Evolutionary conservation across 2,888 invertebrate genomes (phyloP), one percentile per base, ranked within the genome.

Genomic region (Drosophila yooni): DNA sequence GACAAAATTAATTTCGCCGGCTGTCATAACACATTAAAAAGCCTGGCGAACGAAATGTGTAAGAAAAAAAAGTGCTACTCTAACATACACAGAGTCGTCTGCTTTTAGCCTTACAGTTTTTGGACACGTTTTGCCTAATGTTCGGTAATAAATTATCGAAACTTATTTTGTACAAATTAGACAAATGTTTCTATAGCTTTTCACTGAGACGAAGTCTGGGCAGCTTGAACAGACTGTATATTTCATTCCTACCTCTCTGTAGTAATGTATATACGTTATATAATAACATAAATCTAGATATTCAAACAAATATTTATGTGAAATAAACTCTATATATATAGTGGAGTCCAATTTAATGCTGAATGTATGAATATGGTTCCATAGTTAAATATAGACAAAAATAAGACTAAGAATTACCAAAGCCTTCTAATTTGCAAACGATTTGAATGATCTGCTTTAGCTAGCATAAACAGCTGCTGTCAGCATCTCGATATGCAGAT

Each of bases 21-120:
- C 78, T 78, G 74, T 60, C 74, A 73, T 64, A 64, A 64, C 57
- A 77, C 78, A 74, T 77, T 77, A 71, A 77, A 63, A 70, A 70
- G 60, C 56, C 34, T 51, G 57, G 61, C 61, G 31, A 69, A 69
- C 52, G 33, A 69, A 38, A 53, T 10, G 62, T 60, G 46, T 25
- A 58, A 50, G 46, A 15, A 60, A 65, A 50, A 53, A 67, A 31
- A 56, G n/a, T 48, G 18, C 31, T 56, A 38, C 70, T 36, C 27
- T 18, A 56, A 56, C 21, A 21, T 1, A 21, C 21, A 21, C 36
- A 21, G 38, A 34, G 38, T 71, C 48, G 21, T 48, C 38, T 58
- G 38, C 33, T 70, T 70, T 58, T 43, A 51, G 59, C 50, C 51
- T 34, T 18, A 52, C 8, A 52, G 52, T 43, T 72, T 60, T 58